These are phyloP conservation scores for Kryptolebias ocellatus DNA, from an alignment of 2,797 vertebrate genomes.

Conservation along the genomic window DNA sequence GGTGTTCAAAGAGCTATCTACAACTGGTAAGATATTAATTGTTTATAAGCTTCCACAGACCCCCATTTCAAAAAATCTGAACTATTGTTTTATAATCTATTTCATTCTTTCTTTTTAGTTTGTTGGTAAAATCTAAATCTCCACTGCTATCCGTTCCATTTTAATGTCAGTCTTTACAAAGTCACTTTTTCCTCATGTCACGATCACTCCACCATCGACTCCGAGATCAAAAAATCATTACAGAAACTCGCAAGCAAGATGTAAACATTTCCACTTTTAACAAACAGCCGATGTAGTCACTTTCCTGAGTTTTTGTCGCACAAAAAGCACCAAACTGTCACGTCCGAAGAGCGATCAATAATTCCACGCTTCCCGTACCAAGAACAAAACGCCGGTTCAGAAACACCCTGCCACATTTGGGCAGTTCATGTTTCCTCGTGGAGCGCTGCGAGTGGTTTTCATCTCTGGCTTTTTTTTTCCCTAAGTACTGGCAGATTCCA, in stretches of 20 bases:
- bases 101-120: background rate
- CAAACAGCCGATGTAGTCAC: conserved; percentile 20
- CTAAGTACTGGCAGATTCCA: conserved; percentile 5
- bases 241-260: conserved; percentile 9
- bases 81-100: background rate
- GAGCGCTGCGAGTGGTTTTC: conserved; percentile 18
- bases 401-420: conserved; percentile 13
- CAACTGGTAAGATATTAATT: too few relatives aligned
- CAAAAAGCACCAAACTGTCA: conserved; percentile 8
- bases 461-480: conserved; percentile 15
- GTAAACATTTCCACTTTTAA: conserved; percentile 15
- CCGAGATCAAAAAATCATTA: background rate
- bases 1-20: too few relatives aligned
- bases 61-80: too few relatives aligned
- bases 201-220: background rate
- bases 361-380: conserved; percentile 1
- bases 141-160: background rate
- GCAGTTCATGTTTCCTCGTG: background rate
- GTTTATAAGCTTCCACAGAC: too few relatives aligned
- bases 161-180: background rate
- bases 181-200: background rate
- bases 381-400: conserved; percentile 25
- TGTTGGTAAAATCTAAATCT: background rate
- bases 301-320: conserved; percentile 12
- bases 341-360: conserved; percentile 12